phyloP scores from a whole-genome alignment of 2,797 vertebrate genomes.

The Cyclopterus lumpus region DNA sequence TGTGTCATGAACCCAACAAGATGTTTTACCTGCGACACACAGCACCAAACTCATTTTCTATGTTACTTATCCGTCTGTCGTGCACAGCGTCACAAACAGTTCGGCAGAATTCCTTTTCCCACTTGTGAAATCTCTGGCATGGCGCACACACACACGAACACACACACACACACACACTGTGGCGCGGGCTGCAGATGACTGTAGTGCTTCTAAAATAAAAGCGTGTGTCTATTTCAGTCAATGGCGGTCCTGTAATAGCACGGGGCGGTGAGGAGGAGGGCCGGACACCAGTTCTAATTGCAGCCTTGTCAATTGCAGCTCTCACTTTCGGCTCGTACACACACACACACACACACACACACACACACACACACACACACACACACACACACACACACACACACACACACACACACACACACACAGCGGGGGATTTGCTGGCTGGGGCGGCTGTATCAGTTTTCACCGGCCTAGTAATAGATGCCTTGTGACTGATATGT shows the following conservation, averaged over 20 bases:
- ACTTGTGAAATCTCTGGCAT: constrained; percentile 37
- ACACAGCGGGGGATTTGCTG: constrained; percentile 23
- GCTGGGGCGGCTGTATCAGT: constrained; percentile 27
- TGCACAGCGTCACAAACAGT: background rate
- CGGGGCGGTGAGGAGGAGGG: constrained; percentile 62
- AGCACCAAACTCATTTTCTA: background rate
- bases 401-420: constrained; percentile 28
- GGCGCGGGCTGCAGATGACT: constrained; percentile 47
- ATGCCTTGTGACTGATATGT: constrained; percentile 33
- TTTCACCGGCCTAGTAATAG: constrained; percentile 52
- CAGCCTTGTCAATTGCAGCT: constrained; percentile 72
- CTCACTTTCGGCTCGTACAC: constrained; percentile 42
- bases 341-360: constrained; percentile 10
- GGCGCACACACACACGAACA: constrained; percentile 9
- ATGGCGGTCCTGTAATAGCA: constrained; percentile 64
- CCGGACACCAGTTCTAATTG: constrained; percentile 66
- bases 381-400: constrained; percentile 24
- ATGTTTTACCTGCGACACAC: background rate
- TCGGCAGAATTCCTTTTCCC: constrained; percentile 11
- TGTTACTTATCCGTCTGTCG: background rate
- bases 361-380: constrained; percentile 10
- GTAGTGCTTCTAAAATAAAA: constrained; percentile 62
- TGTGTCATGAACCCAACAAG: background rate
- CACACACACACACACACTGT: constrained; percentile 10
- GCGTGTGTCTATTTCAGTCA: constrained; percentile 64